Conservation (phyloP, 2,797 vertebrate species). For the Darevskia mixta region DNA sequence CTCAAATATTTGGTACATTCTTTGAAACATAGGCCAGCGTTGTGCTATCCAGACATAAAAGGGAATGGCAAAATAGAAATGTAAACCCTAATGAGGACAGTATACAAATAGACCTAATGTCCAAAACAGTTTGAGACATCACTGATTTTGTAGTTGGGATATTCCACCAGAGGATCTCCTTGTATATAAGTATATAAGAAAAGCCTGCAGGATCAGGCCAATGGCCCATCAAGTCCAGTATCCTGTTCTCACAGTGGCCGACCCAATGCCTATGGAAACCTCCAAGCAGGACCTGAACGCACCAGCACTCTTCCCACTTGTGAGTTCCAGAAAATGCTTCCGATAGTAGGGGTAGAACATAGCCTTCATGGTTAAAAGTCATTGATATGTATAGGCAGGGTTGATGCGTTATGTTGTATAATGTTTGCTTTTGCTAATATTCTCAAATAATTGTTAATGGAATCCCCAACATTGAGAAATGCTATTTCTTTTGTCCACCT, state of each 20-base stretch:
- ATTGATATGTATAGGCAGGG: neutral
- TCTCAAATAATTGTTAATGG: neutral
- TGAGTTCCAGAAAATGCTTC: too few relatives aligned
- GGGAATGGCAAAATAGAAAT: neutral
- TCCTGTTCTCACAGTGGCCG: too few relatives aligned
- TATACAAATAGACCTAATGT: neutral
- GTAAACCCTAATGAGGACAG: neutral
- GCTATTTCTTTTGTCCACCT: conserved; percentile 26
- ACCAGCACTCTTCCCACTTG: too few relatives aligned
- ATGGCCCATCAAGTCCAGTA: too few relatives aligned
- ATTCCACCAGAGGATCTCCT: too few relatives aligned
- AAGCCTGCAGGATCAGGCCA: too few relatives aligned
- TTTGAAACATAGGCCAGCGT: neutral
- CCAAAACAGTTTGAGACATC: neutral
- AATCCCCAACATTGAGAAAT: neutral
- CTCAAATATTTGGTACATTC: neutral
- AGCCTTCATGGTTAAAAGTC: neutral
- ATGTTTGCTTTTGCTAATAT: neutral
- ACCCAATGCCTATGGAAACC: too few relatives aligned
- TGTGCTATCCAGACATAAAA: neutral
- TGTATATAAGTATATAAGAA: too few relatives aligned
- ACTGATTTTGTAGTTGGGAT: neutral
- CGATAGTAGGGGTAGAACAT: too few relatives aligned
- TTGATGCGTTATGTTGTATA: neutral
- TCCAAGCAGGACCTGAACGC: too few relatives aligned